Conservation (phyloP, 2,797 vertebrate genomes). For the Novumbra hubbsi region DNA sequence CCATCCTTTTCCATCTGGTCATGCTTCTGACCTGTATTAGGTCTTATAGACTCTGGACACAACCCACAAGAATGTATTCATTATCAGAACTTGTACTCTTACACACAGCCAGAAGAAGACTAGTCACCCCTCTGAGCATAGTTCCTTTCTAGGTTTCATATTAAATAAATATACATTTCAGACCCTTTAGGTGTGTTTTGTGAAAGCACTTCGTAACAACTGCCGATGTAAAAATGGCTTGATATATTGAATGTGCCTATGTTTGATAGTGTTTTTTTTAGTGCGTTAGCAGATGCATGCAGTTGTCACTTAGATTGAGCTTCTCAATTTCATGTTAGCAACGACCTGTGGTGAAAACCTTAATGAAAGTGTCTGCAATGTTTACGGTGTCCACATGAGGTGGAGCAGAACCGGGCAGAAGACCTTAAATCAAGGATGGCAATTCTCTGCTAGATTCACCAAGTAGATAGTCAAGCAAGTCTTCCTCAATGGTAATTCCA, state of each 20-base stretch:
- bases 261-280: neutral
- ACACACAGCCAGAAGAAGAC: too few relatives aligned
- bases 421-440: neutral
- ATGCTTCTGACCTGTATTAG: too few relatives aligned
- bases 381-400: neutral
- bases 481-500: neutral
- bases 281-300: neutral
- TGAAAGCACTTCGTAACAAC: too few relatives aligned
- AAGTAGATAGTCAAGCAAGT: neutral
- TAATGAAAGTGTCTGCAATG: neutral
- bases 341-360: neutral
- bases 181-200: too few relatives aligned
- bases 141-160: too few relatives aligned
- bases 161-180: too few relatives aligned
- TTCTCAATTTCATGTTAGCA: neutral
- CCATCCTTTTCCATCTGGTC: too few relatives aligned
- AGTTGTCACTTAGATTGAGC: constrained; percentile 6
- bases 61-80: too few relatives aligned
- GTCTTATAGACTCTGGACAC: too few relatives aligned
- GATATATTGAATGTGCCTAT: neutral
- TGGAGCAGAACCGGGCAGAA: neutral
- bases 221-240: too few relatives aligned
- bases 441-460: neutral
- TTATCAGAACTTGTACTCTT: too few relatives aligned
- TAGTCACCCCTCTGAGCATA: too few relatives aligned